phyloP scores from a whole-genome alignment of 2,888 invertebrate species.

The Byasa hedistus region DNA sequence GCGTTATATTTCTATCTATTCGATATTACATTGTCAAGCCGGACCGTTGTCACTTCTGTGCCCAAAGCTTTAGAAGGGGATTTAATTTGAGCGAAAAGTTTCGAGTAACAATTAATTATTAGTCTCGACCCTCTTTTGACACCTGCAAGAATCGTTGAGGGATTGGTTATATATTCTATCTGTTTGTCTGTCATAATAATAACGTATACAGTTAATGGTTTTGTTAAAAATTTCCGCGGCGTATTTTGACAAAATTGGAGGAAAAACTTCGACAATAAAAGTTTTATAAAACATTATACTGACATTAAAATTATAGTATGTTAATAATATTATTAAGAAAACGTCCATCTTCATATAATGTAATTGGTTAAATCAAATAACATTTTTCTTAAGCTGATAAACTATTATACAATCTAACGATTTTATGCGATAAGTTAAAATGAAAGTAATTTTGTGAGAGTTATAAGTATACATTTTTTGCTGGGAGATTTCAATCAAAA shows the following conservation, averaged over 20 bases:
- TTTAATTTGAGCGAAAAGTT: slow-evolving; percentile 75
- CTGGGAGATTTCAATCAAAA: slow-evolving; percentile 34
- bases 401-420: too few species aligned
- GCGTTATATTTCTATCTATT: slow-evolving; percentile 60
- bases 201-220: neutral
- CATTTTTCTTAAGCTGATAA: neutral
- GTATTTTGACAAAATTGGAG: too few species aligned
- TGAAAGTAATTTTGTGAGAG: neutral
- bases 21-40: slow-evolving; percentile 76
- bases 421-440: neutral
- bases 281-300: too few species aligned
- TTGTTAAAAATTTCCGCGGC: too few species aligned
- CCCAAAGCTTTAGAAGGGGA: slow-evolving; percentile 66
- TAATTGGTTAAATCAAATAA: neutral
- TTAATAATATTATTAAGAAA: neutral
- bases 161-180: slow-evolving; percentile 1
- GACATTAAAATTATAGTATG: too few species aligned
- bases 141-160: slow-evolving; percentile 49
- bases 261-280: too few species aligned
- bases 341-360: neutral
- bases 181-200: neutral
- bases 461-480: neutral
- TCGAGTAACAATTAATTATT: slow-evolving; percentile 76
- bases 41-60: slow-evolving; percentile 62
- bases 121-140: slow-evolving; percentile 65